A percentile compares a stretch with the other conserved stretches of the same genome.
phyloP scores from a whole-genome alignment of 2,797 vertebrate species.

The Onychomys leucogaster region DNA sequence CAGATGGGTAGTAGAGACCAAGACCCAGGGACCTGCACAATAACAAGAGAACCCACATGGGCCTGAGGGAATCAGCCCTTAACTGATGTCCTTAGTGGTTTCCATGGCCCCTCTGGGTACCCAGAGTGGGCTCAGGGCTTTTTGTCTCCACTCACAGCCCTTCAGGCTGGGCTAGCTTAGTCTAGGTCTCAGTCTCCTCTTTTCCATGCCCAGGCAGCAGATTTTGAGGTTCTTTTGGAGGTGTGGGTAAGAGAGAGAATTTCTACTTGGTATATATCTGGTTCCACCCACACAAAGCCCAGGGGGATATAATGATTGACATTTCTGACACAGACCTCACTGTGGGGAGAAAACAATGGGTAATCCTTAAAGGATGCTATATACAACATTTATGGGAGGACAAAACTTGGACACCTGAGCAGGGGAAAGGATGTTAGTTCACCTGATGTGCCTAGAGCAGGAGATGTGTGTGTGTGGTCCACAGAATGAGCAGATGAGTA shows the following conservation, averaged over 20 bases:
- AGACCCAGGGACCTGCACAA: not conserved
- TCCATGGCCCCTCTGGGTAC: not conserved
- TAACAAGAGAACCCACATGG: not conserved
- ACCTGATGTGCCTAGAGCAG: not conserved
- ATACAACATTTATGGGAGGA: not conserved
- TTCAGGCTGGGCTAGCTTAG: not conserved
- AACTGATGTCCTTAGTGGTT: not conserved
- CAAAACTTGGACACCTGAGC: not conserved
- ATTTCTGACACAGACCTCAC: constrained; percentile 24
- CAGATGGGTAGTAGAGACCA: not conserved
- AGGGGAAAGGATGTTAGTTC: not conserved
- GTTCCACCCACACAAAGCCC: not conserved
- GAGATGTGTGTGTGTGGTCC: not conserved
- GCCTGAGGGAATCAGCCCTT: not conserved
- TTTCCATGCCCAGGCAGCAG: not conserved
- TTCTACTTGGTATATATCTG: constrained; percentile 13
- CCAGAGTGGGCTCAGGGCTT: not conserved
- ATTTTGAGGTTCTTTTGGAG: constrained; percentile 1
- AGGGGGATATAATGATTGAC: not conserved
- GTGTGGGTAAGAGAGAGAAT: not conserved
- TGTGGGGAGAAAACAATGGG: not conserved
- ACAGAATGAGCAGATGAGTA: not conserved
- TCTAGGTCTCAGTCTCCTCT: not conserved
- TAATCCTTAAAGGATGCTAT: not conserved
- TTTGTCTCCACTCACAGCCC: not conserved